A percentile compares a stretch with the other conserved stretches of the same genome.
Evolutionary conservation across 1,140 invertebrate species (phyloP).

Genomic region (Stegodyphus dumicola): DNA sequence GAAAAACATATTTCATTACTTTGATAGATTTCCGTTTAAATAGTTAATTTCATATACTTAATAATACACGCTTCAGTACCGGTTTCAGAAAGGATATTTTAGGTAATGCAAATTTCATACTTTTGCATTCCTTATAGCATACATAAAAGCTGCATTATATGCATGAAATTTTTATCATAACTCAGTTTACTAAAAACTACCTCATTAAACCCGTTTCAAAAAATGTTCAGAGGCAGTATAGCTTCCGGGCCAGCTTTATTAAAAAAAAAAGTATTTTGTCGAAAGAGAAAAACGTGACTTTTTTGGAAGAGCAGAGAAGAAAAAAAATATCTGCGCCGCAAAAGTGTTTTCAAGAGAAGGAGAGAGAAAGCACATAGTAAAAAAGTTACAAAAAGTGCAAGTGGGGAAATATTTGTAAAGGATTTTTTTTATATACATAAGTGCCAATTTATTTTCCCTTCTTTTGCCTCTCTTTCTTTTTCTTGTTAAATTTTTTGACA

Average conservation of each 20-base stretch:
- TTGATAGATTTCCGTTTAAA: too few relatives aligned
- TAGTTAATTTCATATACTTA: too few relatives aligned
- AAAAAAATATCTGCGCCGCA: constrained; percentile 22
- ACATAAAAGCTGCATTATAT: not conserved
- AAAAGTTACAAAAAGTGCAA: constrained; percentile 47
- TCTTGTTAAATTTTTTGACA: constrained; percentile 28
- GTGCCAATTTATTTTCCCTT: constrained; percentile 52
- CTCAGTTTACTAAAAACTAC: not conserved
- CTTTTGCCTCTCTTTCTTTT: constrained; percentile 13
- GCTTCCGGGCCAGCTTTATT: not conserved
- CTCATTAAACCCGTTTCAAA: not conserved
- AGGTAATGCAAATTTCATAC: not conserved
- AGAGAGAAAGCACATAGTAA: not conserved
- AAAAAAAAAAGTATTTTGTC: constrained; percentile 38
- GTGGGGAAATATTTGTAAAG: constrained; percentile 59
- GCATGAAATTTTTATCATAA: not conserved
- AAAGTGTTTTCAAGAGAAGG: constrained; percentile 6
- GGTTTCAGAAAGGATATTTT: not conserved
- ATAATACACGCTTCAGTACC: too few relatives aligned
- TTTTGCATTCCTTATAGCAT: not conserved
- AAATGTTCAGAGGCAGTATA: not conserved
- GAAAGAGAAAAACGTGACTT: constrained; percentile 56
- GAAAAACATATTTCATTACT: too few relatives aligned
- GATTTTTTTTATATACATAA: constrained; percentile 40
- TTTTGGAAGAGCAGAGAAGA: constrained; percentile 7